Base-by-base conservation (phyloP, 2,113 vertebrate genomes). In the Corvus cornix region DNA sequence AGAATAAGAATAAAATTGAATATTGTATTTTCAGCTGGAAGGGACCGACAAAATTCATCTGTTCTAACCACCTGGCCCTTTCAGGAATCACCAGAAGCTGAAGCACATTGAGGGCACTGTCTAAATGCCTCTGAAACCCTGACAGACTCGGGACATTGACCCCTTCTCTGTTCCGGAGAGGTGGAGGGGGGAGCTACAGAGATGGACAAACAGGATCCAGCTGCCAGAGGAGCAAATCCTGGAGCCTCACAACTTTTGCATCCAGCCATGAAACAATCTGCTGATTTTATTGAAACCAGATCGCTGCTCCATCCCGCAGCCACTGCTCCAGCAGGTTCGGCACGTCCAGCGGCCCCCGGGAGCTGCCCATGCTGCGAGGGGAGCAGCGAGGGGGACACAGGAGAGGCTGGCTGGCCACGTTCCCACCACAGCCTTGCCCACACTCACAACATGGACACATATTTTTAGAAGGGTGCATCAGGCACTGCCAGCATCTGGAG, bases 201-300 rank as follows among this genome's bases (percentile, higher is more conserved):
- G 2, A 76, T 76, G 94, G 96, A 80, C 96, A 97, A 97, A 95
- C 95, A 96, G 72, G 90, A 97, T 96, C 96, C 96, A 97, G 96
- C 95, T 97, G 96, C 75, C 89, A 89, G 91, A 90, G 84, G 70
- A 96, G 91, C 78, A 96, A 96, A 95, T 93, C 94, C 93, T 74
- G 80, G 78, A 94, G 93, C 89, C 79, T 96, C 95, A 82, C 96
- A 86, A 79, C 89, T 92, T 97, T 94, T 86, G 84, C 92, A 96
- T 86, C 94, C 95, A 96, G 90, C 96, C 96, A 90, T 97, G 94
- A 96, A 97, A 90, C 95, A 94, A 95, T 96, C 85, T 93, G 91
- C 79, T 93, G 88, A 73, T 95, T 96, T 97, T 96, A 97, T 97
- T 97, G 96, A 93, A 97, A 97, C 67, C 96, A 97, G 96, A 96